A percentile compares a stretch with the other conserved stretches of the same genome.
phyloP scores from a whole-genome alignment of 1,140 invertebrate genomes.

The Penaeus chinensis region DNA sequence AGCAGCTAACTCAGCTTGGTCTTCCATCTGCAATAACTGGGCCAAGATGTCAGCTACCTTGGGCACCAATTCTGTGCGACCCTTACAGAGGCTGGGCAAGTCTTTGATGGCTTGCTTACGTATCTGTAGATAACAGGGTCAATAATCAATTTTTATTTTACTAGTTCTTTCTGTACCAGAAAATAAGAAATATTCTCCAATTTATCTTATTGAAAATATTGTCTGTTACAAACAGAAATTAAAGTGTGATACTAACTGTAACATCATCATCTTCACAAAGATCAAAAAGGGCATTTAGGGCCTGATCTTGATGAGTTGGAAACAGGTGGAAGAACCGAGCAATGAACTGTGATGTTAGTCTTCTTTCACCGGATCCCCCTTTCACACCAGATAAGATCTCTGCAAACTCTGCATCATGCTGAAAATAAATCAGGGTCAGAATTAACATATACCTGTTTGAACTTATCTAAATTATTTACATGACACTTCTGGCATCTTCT shows the following conservation, averaged over 20 bases:
- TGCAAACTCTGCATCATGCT: constrained; percentile 90
- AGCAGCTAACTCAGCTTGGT: constrained; percentile 81
- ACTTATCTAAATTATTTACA: not conserved
- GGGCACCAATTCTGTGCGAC: constrained; percentile 81
- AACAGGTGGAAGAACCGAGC: constrained; percentile 94
- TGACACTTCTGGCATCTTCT: not conserved
- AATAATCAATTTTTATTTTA: not conserved
- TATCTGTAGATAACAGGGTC: constrained; percentile 75
- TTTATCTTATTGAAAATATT: no score
- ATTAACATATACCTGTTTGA: constrained; percentile 18
- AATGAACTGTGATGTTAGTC: constrained; percentile 94
- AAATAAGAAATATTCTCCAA: not conserved
- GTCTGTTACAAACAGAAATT: no score
- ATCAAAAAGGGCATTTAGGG: constrained; percentile 92
- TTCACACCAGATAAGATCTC: constrained; percentile 88
- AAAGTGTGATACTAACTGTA: constrained; percentile 74
- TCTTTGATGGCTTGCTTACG: constrained; percentile 96
- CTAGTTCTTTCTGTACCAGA: no score
- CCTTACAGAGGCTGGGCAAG: constrained; percentile 86
- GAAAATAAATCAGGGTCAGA: constrained; percentile 68
- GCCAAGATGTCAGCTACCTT: constrained; percentile 92
- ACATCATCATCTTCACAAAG: constrained; percentile 96
- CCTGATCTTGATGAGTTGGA: constrained; percentile 83
- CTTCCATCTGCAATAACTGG: constrained; percentile 89
- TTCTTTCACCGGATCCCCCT: constrained; percentile 88